Conservation (phyloP, 1,140 invertebrate species). For the Tetramorium parvispinum region DNA sequence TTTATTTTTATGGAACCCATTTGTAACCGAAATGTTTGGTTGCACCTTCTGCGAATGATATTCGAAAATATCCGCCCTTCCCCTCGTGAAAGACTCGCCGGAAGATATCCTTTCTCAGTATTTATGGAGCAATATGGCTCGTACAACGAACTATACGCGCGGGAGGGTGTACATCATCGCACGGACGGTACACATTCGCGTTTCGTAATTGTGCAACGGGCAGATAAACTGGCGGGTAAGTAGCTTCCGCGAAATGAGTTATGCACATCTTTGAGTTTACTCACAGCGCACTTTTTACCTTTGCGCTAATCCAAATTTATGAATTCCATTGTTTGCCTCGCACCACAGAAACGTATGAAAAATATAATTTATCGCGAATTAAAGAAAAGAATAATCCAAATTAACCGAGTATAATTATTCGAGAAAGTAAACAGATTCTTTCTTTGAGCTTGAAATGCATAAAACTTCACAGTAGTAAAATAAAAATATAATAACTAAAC, state of each 20-base stretch:
- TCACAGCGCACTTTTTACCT: slow-evolving; percentile 45
- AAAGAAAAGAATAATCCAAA: neutral
- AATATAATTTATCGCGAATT: slow-evolving; percentile 42
- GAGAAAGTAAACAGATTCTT: neutral
- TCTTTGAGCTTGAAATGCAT: neutral
- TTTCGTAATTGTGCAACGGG: slow-evolving; percentile 62
- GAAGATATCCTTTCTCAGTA: slow-evolving; percentile 58
- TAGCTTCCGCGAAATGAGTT: slow-evolving; percentile 57
- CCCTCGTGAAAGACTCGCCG: slow-evolving; percentile 20
- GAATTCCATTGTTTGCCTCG: slow-evolving; percentile 6
- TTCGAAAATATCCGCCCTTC: slow-evolving; percentile 36
- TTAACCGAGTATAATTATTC: neutral
- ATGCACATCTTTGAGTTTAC: slow-evolving; percentile 53
- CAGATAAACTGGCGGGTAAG: slow-evolving; percentile 58
- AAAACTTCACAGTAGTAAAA: neutral
- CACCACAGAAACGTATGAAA: slow-evolving; percentile 10
- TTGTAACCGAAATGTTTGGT: slow-evolving; percentile 4
- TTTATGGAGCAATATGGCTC: slow-evolving; percentile 60
- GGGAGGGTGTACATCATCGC: slow-evolving; percentile 57
- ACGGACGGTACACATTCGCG: slow-evolving; percentile 54
- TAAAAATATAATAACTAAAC: neutral
- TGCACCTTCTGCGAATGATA: slow-evolving; percentile 52
- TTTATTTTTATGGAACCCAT: neutral
- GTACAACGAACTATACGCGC: slow-evolving; percentile 63
- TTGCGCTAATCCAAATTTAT: slow-evolving; percentile 47